Base-by-base conservation (phyloP, 2,113 vertebrate genomes). In the Petrocephalus microphthalmus region DNA sequence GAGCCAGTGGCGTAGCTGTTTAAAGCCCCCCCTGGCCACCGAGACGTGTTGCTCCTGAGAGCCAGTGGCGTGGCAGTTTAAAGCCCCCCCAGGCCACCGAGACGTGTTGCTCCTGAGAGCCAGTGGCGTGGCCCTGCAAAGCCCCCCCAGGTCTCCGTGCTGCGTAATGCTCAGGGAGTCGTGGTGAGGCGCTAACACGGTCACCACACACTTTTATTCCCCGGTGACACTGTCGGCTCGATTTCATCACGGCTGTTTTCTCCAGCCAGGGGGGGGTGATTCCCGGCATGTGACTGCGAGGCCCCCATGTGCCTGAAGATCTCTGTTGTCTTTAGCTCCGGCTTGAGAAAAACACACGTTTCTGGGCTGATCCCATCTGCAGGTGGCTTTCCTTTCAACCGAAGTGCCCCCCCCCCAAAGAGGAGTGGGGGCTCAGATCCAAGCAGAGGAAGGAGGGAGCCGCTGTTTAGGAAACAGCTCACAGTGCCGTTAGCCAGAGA, bases 391-490 rank as follows among this genome's bases (percentile, higher is more conserved):
- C 20, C 86, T 54, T 20, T 5, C 52, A 85, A 81, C 86, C 42
- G 1, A 42, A 42, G 42, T 3, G 3, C 42, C 42, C 42, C 86
- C 45, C 33, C 84, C 86, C 89, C 53, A 88, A 60, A 71, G 64
- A 83, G 42, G 42, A 47, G 19, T 5, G 33, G 86, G 83, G 90
- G 93, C 92, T 91, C 88, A 86, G 90, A 89, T 88, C 88, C 60
- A 87, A 89, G 74, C 91, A 90, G 91, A 92, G 86, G 87, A 87
- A 52, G 60, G 87, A 82, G 88, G 91, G 90, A 90, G 93, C 92
- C 91, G 90, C 90, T 94, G 92, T 93, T 94, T 90, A 87, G 92
- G 91, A 94, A 94, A 95, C 88, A 84, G 89, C 78, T 90, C 88
- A 91, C 60, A 89, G 84, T 10, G 19, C n/a, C 47, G 64, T 88